phyloP scores from a whole-genome alignment of 2,113 vertebrate species.

The Zosterops hypoxanthus region DNA sequence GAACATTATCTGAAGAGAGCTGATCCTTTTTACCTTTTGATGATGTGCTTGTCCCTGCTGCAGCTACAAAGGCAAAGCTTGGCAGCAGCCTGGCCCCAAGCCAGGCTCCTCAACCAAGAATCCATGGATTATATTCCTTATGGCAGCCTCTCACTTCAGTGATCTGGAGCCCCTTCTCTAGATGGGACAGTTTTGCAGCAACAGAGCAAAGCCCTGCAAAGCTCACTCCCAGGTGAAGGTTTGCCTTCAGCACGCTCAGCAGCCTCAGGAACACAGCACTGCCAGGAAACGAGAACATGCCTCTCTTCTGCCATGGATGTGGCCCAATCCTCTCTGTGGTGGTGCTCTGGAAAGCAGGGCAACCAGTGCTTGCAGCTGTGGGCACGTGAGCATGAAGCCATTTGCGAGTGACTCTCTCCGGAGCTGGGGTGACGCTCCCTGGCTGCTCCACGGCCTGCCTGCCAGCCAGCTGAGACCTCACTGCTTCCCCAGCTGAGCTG shows the following conservation, averaged over 20 bases:
- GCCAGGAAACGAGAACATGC: not conserved
- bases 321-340: fast-evolving
- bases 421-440: not conserved
- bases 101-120: not conserved
- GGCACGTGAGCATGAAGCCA: not conserved
- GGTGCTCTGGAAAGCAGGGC: not conserved
- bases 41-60: not conserved
- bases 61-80: not conserved
- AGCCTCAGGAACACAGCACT: not conserved
- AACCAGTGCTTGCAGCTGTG: not conserved
- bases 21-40: not conserved
- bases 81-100: not conserved
- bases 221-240: not conserved
- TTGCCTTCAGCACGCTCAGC: fast-evolving
- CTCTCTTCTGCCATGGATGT: not conserved
- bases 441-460: not conserved
- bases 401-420: not conserved
- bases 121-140: not conserved
- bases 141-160: not conserved
- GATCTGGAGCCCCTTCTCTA: not conserved
- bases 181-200: not conserved
- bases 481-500: not conserved
- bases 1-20: not conserved
- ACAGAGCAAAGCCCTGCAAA: not conserved
- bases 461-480: not conserved